Base-by-base conservation (phyloP, 2,888 invertebrate genomes). In the Philereme transversata region DNA sequence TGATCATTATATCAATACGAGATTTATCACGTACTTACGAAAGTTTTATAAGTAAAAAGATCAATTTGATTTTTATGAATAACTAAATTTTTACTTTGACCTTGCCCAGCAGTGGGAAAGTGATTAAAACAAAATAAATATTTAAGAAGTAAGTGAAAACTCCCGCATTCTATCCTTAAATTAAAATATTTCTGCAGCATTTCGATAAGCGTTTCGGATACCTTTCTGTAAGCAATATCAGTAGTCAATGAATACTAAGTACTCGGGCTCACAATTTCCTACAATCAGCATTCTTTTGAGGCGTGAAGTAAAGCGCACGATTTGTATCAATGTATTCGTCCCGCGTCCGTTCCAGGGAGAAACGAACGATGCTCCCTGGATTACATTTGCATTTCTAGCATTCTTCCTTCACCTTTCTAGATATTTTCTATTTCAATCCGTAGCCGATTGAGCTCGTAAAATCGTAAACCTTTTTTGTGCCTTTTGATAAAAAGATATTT, bases 331-430 rank as follows among this genome's bases (percentile, higher is more conserved):
- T 55, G 60, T 57, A 79, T 77, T 75, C 79, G 22, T 36, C 56
- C 57, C 79, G 76, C 79, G 78, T 73, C 57, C 66, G 51, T 63
- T 76, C 77, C 68, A 60, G 60, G 73, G 74, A 71, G 73, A 72
- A 72, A 74, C 72, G 75, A 66, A 65, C 76, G 53, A 41, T 51
- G 67, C 54, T 74, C 71, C 71, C 65, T 60, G 72, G 75, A 76
- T 74, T 34, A 60, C 63, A 63, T 63, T 63, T 52, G 44, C 63
- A 63, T 63, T 57, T 63, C 56, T 63, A 63, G 50, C 63, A 59
- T 60, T 57, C 63, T 59, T 56, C n/a, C 46, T 60, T 36, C 47
- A 36, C 50, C 52, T 53, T 57, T 43, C 54, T 55, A 22, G 44
- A 55, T 55, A 51, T 54, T 58, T 62, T 48, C 55, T 55, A 58